Conservation (phyloP, 2,113 vertebrate species). For the Ptilorrhoa leucosticta region DNA sequence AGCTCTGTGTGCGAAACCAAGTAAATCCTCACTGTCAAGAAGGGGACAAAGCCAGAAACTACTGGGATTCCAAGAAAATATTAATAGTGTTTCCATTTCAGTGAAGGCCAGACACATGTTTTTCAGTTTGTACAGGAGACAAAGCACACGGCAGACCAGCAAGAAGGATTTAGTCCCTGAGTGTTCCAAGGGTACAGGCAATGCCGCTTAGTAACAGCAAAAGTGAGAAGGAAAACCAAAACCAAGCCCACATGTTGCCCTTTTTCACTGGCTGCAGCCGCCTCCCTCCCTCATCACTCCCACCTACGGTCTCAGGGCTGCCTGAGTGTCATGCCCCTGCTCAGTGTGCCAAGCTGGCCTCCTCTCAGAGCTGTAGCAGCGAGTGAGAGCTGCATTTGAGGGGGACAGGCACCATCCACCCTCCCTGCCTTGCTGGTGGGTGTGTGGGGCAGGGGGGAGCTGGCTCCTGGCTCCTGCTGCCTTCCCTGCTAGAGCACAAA, state of each 20-base stretch:
- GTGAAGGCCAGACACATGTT: neutral
- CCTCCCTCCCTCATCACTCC: neutral
- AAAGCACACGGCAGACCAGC: neutral
- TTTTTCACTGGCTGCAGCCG: neutral
- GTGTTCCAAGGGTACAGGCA: neutral
- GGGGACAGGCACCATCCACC: neutral
- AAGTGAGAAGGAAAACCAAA: neutral
- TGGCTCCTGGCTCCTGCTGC: neutral
- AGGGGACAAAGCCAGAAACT: neutral
- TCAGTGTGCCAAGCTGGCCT: neutral
- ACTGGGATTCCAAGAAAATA: neutral
- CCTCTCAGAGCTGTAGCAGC: neutral
- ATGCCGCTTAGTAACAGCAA: neutral
- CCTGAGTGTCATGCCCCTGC: neutral
- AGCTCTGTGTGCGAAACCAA: neutral
- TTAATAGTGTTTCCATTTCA: neutral
- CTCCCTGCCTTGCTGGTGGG: neutral
- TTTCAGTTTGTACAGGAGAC: neutral
- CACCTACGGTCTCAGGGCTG: neutral
- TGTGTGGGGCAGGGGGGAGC: neutral
- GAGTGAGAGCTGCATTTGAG: neutral
- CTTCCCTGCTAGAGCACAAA: neutral
- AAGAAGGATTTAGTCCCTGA: neutral
- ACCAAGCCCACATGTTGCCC: neutral
- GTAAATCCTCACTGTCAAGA: neutral